Evolutionary conservation across 2,888 invertebrate genomes (phyloP).

Genomic region (Cheilosia pagana): DNA sequence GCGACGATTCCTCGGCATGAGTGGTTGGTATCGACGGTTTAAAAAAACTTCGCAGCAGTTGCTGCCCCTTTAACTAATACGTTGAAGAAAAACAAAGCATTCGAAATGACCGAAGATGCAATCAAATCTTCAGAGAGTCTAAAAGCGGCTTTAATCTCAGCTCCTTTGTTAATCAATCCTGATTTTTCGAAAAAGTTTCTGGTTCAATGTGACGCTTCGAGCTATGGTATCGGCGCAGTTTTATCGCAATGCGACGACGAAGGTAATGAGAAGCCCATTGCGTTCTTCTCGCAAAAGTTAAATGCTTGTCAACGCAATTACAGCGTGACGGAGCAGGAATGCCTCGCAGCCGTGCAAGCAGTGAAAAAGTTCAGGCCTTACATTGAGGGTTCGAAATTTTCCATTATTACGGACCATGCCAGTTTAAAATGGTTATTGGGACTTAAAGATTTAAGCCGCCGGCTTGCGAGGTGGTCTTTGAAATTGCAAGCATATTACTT

Average conservation of each 20-base stretch:
- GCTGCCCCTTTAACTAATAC: not conserved
- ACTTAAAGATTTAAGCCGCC: slow-evolving; percentile 6
- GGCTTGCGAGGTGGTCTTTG: slow-evolving; percentile 27
- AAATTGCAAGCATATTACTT: slow-evolving; percentile 21
- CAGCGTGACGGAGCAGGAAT: slow-evolving; percentile 19
- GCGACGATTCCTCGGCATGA: too few species aligned
- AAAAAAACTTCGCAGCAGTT: not conserved
- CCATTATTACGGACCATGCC: not conserved
- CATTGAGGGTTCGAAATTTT: not conserved
- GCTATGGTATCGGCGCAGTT: slow-evolving; percentile 9
- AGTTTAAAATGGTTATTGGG: not conserved
- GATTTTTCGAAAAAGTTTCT: slow-evolving; percentile 11
- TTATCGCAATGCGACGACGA: not conserved
- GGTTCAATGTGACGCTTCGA: slow-evolving; percentile 12
- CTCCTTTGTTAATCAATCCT: not conserved
- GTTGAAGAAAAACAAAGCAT: not conserved
- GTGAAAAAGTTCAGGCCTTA: not conserved
- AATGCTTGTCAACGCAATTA: slow-evolving; percentile 14
- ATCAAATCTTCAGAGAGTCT: not conserved
- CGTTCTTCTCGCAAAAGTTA: slow-evolving; percentile 15
- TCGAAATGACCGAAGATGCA: slow-evolving; percentile 1
- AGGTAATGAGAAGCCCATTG: not conserved
- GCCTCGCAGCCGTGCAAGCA: not conserved
- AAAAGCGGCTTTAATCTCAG: not conserved
- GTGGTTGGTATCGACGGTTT: too few species aligned